A percentile compares a stretch with the other conserved stretches of the same genome.
Evolutionary conservation across 2,888 invertebrate genomes (phyloP).

Genomic region (Zootermopsis nevadensis): DNA sequence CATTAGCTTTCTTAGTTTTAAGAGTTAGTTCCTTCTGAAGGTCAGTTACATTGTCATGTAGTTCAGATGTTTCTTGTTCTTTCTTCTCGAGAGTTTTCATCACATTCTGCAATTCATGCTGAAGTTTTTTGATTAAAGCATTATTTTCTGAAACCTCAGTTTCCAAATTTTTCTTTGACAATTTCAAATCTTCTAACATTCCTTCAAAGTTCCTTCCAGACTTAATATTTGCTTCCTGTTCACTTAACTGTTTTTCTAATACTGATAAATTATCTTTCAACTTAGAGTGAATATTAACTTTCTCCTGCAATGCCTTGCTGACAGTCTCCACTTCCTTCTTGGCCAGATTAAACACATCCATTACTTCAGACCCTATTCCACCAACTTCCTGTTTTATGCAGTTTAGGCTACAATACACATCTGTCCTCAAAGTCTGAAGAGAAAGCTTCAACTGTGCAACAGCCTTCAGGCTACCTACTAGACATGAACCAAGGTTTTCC

Average conservation of each 20-base stretch:
- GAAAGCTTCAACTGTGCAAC: conserved; percentile 14
- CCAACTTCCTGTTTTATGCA: background rate
- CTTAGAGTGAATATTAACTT: background rate
- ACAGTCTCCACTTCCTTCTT: background rate
- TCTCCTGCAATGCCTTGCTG: background rate
- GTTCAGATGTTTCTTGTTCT: conserved; percentile 25
- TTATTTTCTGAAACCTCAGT: conserved; percentile 36
- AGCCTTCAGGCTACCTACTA: conserved; percentile 36
- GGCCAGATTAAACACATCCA: background rate
- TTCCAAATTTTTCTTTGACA: conserved; percentile 60
- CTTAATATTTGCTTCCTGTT: conserved; percentile 33
- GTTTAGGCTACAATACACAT: conserved; percentile 8
- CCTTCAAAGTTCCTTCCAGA: conserved; percentile 57
- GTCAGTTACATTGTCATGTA: background rate
- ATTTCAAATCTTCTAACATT: conserved; percentile 62
- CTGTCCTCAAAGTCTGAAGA: conserved; percentile 6
- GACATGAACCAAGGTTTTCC: background rate
- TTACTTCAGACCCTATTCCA: background rate
- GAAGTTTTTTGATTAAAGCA: conserved; percentile 20
- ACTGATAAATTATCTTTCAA: background rate
- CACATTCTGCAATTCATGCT: conserved; percentile 32
- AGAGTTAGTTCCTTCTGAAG: background rate
- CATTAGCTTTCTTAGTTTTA: background rate
- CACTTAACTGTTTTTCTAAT: conserved; percentile 21
- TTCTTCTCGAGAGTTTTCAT: background rate